A percentile compares a stretch with the other conserved stretches of the same genome.
phyloP scores from a whole-genome alignment of 2,113 vertebrate species.

The Gopherus evgoodei region DNA sequence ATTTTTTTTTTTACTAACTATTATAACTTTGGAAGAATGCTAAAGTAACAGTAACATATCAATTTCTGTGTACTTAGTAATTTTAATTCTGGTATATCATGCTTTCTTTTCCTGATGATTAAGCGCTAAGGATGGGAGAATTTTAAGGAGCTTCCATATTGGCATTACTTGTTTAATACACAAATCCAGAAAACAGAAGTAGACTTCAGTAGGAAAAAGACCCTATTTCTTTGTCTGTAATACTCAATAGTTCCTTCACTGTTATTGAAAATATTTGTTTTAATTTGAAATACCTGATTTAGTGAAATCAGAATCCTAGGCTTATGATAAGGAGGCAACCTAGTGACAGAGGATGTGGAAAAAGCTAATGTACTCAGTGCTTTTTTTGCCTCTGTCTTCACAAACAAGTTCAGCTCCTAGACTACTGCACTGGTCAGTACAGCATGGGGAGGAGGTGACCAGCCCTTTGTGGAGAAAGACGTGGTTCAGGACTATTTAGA shows the following conservation, averaged over 20 bases:
- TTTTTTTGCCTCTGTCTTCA: too few relatives aligned
- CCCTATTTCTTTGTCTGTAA: neutral
- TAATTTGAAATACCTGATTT: neutral
- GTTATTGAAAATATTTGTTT: neutral
- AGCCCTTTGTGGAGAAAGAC: too few relatives aligned
- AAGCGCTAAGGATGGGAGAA: neutral
- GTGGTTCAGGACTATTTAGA: too few relatives aligned
- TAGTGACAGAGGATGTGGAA: too few relatives aligned
- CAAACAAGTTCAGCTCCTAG: too few relatives aligned
- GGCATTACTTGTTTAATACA: neutral
- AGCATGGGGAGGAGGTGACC: too few relatives aligned
- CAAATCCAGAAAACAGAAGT: neutral
- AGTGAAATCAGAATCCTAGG: neutral
- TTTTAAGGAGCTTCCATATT: slow-evolving; percentile 7
- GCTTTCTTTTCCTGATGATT: neutral
- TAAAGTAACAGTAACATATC: fast-evolving
- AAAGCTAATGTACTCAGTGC: too few relatives aligned
- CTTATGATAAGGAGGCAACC: neutral
- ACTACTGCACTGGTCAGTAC: too few relatives aligned
- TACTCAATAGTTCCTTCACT: neutral
- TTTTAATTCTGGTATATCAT: neutral
- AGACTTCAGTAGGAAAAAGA: neutral
- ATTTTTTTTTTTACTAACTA: neutral
- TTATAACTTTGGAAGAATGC: neutral
- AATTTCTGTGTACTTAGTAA: neutral